Conservation (phyloP, 1,140 invertebrate genomes). For the Formica selysi region DNA sequence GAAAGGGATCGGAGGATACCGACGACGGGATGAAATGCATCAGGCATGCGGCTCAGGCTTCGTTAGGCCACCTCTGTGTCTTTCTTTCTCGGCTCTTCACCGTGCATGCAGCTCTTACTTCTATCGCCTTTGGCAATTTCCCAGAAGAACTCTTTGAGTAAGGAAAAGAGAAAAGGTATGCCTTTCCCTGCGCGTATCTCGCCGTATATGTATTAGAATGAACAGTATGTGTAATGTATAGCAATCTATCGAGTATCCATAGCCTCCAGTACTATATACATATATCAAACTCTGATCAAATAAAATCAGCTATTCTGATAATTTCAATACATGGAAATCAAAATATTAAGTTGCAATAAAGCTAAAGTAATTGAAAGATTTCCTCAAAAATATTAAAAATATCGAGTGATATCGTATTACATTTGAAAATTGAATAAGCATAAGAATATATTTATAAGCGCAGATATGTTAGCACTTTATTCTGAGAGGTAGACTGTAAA, state of each 20-base stretch:
- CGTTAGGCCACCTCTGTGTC: conserved; percentile 64
- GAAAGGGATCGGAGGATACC: conserved; percentile 11
- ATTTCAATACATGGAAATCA: neutral
- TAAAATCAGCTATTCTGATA: neutral
- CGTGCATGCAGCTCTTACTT: conserved; percentile 25
- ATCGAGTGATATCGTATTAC: neutral
- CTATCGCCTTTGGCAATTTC: conserved; percentile 67
- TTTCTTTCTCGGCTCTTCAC: conserved; percentile 52
- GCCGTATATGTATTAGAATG: conserved; percentile 23
- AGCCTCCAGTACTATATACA: neutral
- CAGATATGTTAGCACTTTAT: too few relatives aligned
- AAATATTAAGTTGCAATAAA: neutral
- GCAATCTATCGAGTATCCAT: neutral
- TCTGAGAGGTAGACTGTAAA: too few relatives aligned
- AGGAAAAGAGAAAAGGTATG: conserved; percentile 47
- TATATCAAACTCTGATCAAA: neutral
- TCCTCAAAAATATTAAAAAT: too few relatives aligned
- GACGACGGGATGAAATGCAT: conserved; percentile 61
- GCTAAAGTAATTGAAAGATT: too few relatives aligned
- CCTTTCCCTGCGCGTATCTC: conserved; percentile 16
- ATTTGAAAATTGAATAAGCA: neutral
- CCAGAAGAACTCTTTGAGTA: conserved; percentile 64
- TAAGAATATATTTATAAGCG: too few relatives aligned
- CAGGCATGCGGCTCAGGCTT: conserved; percentile 72
- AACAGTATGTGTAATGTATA: conserved; percentile 11